Percentiles rank a stretch among this genome's conserved stretches.
Conservation (phyloP, 2,888 invertebrate species). For the Liopterus haemorrhoidalis region DNA sequence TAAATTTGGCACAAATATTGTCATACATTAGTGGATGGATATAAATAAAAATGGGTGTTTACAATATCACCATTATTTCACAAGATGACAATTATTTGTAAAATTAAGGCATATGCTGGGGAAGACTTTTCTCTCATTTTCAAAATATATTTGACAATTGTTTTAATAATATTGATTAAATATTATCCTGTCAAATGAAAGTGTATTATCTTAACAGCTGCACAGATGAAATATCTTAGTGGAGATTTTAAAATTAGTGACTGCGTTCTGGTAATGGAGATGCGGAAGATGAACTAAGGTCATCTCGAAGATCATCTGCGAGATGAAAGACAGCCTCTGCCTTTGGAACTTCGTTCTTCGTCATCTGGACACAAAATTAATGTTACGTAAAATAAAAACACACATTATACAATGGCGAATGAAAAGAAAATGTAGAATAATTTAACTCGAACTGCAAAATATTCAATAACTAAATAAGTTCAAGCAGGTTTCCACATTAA, state of each 20-base stretch:
- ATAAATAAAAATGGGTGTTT: conserved; percentile 2
- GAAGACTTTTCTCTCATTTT: conserved; percentile 29
- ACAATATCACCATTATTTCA: no score
- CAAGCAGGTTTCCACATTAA: no score
- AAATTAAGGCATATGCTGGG: conserved; percentile 30
- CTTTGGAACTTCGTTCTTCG: conserved; percentile 56
- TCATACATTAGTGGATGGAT: conserved; percentile 12
- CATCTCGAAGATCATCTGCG: conserved; percentile 47
- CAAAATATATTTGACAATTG: conserved; percentile 1
- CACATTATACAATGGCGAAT: conserved; percentile 4
- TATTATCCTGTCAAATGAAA: neutral
- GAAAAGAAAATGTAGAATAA: no score
- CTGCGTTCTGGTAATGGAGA: conserved; percentile 28
- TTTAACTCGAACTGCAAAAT: no score
- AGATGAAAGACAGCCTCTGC: conserved; percentile 62
- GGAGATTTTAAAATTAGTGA: no score
- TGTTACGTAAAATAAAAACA: conserved; percentile 3
- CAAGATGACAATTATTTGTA: conserved; percentile 21
- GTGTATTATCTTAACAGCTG: no score
- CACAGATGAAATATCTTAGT: no score
- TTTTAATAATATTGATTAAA: neutral
- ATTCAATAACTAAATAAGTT: no score
- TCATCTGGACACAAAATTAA: conserved; percentile 51
- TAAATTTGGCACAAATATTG: conserved; percentile 24
- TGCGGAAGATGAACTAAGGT: conserved; percentile 26